Percentiles rank a stretch among this genome's conserved stretches.
phyloP scores from a whole-genome alignment of 2,888 invertebrate species.

The Microplitis deprimator region DNA sequence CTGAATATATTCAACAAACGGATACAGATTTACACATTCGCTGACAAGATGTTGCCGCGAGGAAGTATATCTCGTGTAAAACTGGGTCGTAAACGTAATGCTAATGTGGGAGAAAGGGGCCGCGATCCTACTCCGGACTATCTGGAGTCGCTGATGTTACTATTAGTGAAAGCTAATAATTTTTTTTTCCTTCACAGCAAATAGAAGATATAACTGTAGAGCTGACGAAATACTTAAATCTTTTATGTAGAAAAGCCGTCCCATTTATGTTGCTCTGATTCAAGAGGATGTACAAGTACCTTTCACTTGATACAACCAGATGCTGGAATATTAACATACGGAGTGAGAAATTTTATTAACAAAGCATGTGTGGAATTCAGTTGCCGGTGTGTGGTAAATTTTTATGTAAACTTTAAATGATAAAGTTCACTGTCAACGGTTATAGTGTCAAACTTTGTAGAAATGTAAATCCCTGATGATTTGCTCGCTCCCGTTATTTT shows the following conservation, averaged over 20 bases:
- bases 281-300: not conserved
- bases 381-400: not conserved
- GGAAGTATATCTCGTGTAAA: not conserved
- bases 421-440: constrained; percentile 13
- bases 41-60: not conserved
- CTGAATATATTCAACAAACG: too few relatives aligned
- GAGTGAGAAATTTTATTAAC: too few relatives aligned
- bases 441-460: constrained; percentile 20
- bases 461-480: constrained; percentile 29
- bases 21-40: too few relatives aligned
- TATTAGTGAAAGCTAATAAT: not conserved
- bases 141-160: not conserved
- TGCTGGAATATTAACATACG: not conserved
- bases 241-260: too few relatives aligned
- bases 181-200: not conserved
- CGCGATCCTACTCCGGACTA: not conserved
- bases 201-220: too few relatives aligned
- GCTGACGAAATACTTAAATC: too few relatives aligned
- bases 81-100: constrained; percentile 5
- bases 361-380: too few relatives aligned
- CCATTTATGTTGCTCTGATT: too few relatives aligned
- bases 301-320: not conserved
- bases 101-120: constrained; percentile 1
- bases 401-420: not conserved
- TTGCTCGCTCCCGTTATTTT: constrained; percentile 14